Evolutionary conservation across 2,888 invertebrate species (phyloP).

Genomic region (Stegophylla sp.): DNA sequence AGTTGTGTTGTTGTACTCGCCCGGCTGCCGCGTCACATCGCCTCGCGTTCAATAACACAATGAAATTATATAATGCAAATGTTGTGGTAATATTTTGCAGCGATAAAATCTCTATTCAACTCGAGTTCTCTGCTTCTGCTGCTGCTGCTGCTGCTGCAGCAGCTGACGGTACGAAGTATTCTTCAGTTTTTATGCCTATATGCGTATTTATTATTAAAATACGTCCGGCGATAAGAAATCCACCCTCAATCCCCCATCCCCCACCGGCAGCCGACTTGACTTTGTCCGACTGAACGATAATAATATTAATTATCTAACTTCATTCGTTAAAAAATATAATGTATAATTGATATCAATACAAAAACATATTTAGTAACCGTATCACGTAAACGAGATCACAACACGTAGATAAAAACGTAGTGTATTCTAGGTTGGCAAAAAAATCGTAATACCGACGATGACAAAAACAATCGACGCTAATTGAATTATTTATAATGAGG

Average conservation of each 20-base stretch:
- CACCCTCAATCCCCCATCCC: too few relatives aligned
- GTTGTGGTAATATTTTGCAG: constrained; percentile 14
- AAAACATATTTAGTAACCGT: too few relatives aligned
- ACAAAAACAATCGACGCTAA: neutral
- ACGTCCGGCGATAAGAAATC: neutral
- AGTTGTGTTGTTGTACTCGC: too few relatives aligned
- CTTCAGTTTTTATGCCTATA: constrained; percentile 27
- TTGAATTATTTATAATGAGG: constrained; percentile 28
- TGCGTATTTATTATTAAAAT: neutral
- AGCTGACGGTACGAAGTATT: neutral
- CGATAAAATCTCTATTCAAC: constrained; percentile 8
- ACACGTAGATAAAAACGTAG: neutral
- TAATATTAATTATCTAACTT: constrained; percentile 3
- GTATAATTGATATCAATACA: too few relatives aligned
- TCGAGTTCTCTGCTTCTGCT: neutral
- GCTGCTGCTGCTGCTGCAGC: too few relatives aligned
- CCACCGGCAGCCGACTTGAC: too few relatives aligned
- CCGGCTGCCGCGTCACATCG: too few relatives aligned
- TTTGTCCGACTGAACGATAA: neutral
- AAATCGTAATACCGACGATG: neutral
- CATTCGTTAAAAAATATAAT: too few relatives aligned
- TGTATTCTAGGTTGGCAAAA: neutral
- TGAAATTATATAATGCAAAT: constrained; percentile 30
- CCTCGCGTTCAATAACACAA: constrained; percentile 10
- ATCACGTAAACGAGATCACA: neutral